Evolutionary conservation across 2,113 vertebrate genomes (phyloP).

Genomic region (Ctenomys sociabilis): DNA sequence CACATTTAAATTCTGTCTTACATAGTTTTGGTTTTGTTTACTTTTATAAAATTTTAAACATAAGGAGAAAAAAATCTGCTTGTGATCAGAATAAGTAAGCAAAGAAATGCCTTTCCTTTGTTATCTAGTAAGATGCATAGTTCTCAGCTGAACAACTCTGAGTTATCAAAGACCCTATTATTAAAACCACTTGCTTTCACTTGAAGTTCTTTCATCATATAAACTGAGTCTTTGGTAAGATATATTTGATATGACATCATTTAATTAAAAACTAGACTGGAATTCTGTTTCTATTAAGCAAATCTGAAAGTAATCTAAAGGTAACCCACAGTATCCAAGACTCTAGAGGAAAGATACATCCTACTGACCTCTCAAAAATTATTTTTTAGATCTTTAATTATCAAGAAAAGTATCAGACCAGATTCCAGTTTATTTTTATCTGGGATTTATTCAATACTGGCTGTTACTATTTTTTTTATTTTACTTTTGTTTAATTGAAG

Average conservation of each 20-base stretch:
- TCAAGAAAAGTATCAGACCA: conserved; percentile 1
- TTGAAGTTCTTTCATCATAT: background rate
- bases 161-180: background rate
- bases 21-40: background rate
- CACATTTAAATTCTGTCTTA: background rate
- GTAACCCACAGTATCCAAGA: background rate
- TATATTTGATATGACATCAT: background rate
- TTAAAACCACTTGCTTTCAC: background rate
- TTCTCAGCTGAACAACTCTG: background rate
- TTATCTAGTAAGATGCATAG: background rate
- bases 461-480: too few relatives aligned
- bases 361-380: background rate
- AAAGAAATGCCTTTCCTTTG: background rate
- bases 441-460: background rate
- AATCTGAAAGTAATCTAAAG: conserved; percentile 1
- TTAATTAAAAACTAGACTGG: conserved; percentile 34
- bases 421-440: background rate
- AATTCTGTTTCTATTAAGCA: background rate
- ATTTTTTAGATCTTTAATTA: background rate
- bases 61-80: background rate
- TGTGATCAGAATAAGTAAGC: background rate
- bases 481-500: too few relatives aligned
- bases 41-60: background rate
- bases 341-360: background rate
- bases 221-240: background rate